Evolutionary conservation across 1,140 invertebrate genomes (phyloP), one percentile per base, ranked within the genome.

Genomic region (Leptoteleia sp.): DNA sequence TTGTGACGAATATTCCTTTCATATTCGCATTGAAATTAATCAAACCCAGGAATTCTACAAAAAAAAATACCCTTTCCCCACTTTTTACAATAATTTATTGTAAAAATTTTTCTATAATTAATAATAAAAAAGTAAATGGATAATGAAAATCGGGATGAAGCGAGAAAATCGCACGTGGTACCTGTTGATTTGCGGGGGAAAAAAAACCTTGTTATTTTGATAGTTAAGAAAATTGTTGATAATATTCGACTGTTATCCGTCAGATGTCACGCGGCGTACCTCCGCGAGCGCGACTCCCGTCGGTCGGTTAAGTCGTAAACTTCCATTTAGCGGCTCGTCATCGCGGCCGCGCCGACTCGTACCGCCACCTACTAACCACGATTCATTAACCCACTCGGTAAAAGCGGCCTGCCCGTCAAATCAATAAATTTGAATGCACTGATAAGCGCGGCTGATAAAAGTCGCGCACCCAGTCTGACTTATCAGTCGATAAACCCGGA

Each of bases 331-430:
- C 52, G 50, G 40, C 40, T 68, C 27, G 22, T 57, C 31, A 59
- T 61, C 31, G 31, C 31, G 13, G 42, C 15, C 11, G 27, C 37
- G 64, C 84, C 79, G 85, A 83, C 82, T 78, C 38, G 77, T 87
- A 87, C 84, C 80, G 88, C 84, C 85, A 83, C 79, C 87, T 88
- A 88, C 81, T 84, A n/a, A 83, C 70, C 33, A 29, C 5, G 22
- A 57, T 31, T 70, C 59, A 48, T 45, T 67, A 52, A 52, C 83
- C 81, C 83, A 45, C 86, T 70, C 84, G 87, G 85, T 87, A 89
- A 80, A 82, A 77, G 87, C 81, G 81, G 76, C 68, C 87, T 89
- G 81, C 85, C 81, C 54, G 37, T 9, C 11, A 27, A 64, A 70
- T 65, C 73, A 70, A 70, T 77, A 65, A 47, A 50, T 77, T 50